Evolutionary conservation across 2,888 invertebrate species (phyloP), one percentile per base, ranked within the genome.

Genomic region (Drosophila kuntzei): DNA sequence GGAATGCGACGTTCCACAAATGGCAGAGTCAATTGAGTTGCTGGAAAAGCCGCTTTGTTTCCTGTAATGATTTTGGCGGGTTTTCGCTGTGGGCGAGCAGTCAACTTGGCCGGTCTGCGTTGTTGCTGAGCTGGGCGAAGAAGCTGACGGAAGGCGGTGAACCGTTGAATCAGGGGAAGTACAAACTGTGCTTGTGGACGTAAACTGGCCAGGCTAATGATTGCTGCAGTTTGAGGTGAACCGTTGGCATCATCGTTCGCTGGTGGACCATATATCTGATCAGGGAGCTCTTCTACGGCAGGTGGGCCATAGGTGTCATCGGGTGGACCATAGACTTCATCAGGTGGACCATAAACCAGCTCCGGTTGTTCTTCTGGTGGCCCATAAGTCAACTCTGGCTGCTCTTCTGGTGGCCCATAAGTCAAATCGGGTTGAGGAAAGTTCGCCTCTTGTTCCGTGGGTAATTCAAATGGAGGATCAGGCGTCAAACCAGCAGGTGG

Each of bases 401-500:
- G 57, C 27, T 79, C 59, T 2, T 77, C 83, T 2, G 91, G 90
- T 11, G 90, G 80, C 2, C 90, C 89, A 53, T 91, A 91, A 0
- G 76, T 81, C 8, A 69, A 57, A 2, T 87, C 83, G 0, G 89
- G 89, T 14, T 74, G 62, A 1, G 74, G 80, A 49, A 83, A 79
- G 7, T 70, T 71, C 4, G 75, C 78, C 20, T 76, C 61, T 41
- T 90, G 79, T 36, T 87, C 81, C 1, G 85, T 82, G 22, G 91
- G 91, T 43, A 91, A 54, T 14, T 90, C 89, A 53, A 91, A 91
- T 16, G 83, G 78, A 0, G 90, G 85, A 66, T 90, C 76, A 1
- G 91, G 91, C 6, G 79, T 70, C 20, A 89, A 34, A 0, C 90
- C 91, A 20, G 91, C 85, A 36, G 91, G 75, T 25, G 91, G 91